Percentiles rank a stretch among this genome's conserved stretches.
Conservation (phyloP, 2,113 vertebrate genomes). For the Notarius quadriscutis region DNA sequence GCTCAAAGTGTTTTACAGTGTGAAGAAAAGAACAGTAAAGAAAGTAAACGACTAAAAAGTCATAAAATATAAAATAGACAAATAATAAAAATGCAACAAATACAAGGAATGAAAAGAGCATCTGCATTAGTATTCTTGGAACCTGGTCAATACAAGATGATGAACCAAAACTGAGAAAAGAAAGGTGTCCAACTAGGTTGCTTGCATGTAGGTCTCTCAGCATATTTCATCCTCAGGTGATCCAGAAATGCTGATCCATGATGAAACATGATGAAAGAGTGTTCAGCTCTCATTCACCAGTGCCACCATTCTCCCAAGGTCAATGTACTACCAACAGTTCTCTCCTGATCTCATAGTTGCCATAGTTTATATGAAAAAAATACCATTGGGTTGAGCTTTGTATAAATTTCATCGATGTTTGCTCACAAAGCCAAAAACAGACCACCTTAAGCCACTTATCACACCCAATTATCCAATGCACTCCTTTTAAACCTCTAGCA, state of each 20-base stretch:
- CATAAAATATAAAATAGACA: too few relatives aligned
- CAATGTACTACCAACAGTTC: neutral
- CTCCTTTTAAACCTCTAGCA: neutral
- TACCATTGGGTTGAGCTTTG: neutral
- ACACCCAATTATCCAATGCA: neutral
- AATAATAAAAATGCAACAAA: too few relatives aligned
- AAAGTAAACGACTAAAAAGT: neutral
- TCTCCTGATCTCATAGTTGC: too few relatives aligned
- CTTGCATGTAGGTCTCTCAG: neutral
- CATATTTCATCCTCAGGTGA: neutral
- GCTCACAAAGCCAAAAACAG: neutral
- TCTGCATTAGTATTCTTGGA: neutral
- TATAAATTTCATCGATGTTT: neutral
- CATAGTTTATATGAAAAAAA: neutral
- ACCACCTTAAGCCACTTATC: neutral
- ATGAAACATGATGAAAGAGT: neutral
- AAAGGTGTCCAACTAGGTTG: neutral
- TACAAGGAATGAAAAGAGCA: neutral
- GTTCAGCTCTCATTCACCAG: neutral
- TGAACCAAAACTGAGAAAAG: neutral
- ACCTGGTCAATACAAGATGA: neutral
- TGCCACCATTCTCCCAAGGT: neutral
- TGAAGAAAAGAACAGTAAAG: neutral
- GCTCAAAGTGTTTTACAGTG: neutral
- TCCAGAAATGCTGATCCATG: neutral